These are phyloP conservation scores for Vidua chalybeata DNA, from an alignment of 2,113 vertebrate genomes.

Conservation along the genomic window DNA sequence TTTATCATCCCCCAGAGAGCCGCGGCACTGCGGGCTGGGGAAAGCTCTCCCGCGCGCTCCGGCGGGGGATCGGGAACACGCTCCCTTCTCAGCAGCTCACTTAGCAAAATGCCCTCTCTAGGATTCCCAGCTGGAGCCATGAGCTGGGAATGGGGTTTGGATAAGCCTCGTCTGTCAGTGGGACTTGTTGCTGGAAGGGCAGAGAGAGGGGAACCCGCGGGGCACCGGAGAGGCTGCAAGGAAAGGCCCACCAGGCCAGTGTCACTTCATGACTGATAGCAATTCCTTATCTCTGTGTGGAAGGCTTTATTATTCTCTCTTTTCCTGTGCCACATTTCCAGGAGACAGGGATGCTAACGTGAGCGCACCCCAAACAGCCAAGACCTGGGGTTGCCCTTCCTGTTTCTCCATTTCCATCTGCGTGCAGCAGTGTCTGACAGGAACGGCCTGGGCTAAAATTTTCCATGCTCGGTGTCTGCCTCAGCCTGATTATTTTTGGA, in stretches of 20 bases:
- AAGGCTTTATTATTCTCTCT: neutral
- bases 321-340: neutral
- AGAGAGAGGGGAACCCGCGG: neutral
- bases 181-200: neutral
- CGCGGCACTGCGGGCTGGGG: neutral
- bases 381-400: neutral
- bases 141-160: neutral
- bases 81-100: neutral
- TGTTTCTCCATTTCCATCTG: neutral
- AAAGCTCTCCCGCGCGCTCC: rapidly evolving
- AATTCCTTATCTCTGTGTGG: neutral
- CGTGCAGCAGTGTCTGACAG: rapidly evolving
- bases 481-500: conserved; percentile 17
- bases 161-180: rapidly evolving
- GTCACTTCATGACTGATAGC: neutral
- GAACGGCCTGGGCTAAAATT: neutral
- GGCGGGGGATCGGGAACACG: rapidly evolving
- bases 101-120: neutral
- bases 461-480: neutral
- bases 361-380: rapidly evolving
- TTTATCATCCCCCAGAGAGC: neutral
- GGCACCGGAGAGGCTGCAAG: neutral
- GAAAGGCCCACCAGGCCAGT: no score
- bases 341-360: rapidly evolving
- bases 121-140: neutral